Base-by-base conservation (phyloP, 2,888 invertebrate species). In the Xestia sexstrigata region DNA sequence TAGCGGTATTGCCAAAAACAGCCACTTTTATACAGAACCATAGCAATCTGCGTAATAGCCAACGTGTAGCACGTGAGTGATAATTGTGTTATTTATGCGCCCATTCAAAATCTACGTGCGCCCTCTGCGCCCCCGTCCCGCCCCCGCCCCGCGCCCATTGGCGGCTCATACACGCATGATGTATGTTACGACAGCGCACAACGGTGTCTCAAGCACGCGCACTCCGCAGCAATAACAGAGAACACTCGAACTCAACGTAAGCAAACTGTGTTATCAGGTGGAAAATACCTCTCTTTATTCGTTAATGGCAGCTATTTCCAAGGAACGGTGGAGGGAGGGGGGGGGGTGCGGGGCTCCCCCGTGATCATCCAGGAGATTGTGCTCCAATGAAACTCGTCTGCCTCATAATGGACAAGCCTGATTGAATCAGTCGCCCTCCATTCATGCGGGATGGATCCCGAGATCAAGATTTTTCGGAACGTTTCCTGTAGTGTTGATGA, bases 351-450 rank as follows among this genome's bases (percentile, higher is more conserved):
- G 79, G 79, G 76, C 89, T 89, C 87, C 83, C 52, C 86, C 83
- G 89, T 84, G 91, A 93, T 92, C 91, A 92, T 90, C 92, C 89
- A 86, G 90, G 89, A 92, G 92, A 94, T 94, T 93, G 93, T 91
- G 89, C 90, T 86, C 85, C 90, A 87, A 91, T 92, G 92, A 89
- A 92, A 89, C 92, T 92, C 92, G 92, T 91, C 92, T 89, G 89
- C 76, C 80, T 90, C 90, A 92, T 94, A 94, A 95, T 94, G 93
- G 94, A 91, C 92, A 79, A 91, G 85, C 89, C 87, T 93, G 94
- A 95, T 95, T 94, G 93, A 93, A 95, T 94, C 93, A 92, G 91
- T 91, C 89, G 91, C 91, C 88, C 91, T 90, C 93, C 91, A 93
- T 94, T 95, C 92, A 93, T 78, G 87, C 90, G 83, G 88, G 91